phyloP scores from a whole-genome alignment of 2,113 vertebrate species.

The Calcarius ornatus region DNA sequence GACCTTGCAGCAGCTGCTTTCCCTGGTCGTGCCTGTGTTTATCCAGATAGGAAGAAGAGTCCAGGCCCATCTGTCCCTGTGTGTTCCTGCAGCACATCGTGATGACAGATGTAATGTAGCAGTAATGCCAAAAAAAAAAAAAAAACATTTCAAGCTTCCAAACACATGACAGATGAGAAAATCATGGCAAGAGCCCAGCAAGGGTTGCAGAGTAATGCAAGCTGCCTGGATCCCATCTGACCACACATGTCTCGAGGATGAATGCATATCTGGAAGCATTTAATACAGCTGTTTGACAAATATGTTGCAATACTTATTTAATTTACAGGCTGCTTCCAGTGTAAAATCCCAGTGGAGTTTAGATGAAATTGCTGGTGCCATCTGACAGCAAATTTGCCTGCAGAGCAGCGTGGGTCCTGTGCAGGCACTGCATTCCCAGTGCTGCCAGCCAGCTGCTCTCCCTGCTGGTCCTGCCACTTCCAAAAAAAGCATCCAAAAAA shows the following conservation, averaged over 20 bases:
- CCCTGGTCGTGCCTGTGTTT: not conserved
- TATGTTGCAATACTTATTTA: not conserved
- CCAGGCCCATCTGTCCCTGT: conserved; percentile 12
- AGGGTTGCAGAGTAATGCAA: not conserved
- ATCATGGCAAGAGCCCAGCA: not conserved
- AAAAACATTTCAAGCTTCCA: not conserved
- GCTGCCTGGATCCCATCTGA: conserved; percentile 13
- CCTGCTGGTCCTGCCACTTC: not conserved
- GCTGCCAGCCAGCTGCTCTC: not conserved
- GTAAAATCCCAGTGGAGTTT: not conserved
- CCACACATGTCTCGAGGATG: not conserved
- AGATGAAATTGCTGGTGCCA: not conserved
- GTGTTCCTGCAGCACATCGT: conserved; percentile 8
- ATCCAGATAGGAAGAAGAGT: not conserved
- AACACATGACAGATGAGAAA: not conserved
- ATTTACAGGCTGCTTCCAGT: not conserved
- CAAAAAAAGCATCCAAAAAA: fast-evolving
- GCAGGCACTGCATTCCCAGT: fast-evolving
- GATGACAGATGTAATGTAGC: conserved; percentile 14
- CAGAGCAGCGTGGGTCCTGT: fast-evolving
- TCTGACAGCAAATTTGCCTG: not conserved
- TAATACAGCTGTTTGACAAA: not conserved
- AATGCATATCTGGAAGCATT: conserved; percentile 30
- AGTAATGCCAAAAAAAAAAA: conserved; percentile 12
- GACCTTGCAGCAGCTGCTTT: conserved; percentile 20